Conservation (phyloP, 2,113 vertebrate species). For the Brachypteracias leptosomus region DNA sequence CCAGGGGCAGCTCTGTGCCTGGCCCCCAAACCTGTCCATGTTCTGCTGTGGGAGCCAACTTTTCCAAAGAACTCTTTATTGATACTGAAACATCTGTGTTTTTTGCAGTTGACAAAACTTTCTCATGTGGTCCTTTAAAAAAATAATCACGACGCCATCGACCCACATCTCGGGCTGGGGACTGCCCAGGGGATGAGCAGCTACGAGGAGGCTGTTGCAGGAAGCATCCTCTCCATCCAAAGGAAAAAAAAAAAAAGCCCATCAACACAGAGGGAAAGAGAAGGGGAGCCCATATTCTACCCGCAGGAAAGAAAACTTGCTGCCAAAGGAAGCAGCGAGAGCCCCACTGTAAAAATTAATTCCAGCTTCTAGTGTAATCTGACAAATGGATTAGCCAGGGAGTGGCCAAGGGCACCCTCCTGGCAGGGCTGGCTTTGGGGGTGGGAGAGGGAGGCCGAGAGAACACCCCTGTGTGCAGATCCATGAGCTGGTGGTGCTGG, state of each 20-base stretch:
- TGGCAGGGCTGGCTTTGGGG: not conserved
- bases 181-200: not conserved
- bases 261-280: slow-evolving; percentile 5
- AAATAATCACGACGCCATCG: slow-evolving; percentile 22
- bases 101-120: slow-evolving; percentile 64
- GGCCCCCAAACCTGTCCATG: accelerated
- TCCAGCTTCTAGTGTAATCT: slow-evolving; percentile 51
- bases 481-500: not conserved
- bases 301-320: not conserved
- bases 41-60: not conserved
- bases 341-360: slow-evolving; percentile 16
- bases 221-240: not conserved
- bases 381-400: not conserved
- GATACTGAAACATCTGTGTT: slow-evolving; percentile 57
- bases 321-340: not conserved
- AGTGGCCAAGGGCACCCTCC: not conserved
- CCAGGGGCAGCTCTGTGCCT: accelerated
- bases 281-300: slow-evolving; percentile 4
- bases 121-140: slow-evolving; percentile 74
- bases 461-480: accelerated
- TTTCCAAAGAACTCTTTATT: slow-evolving; percentile 79
- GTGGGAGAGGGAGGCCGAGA: not conserved
- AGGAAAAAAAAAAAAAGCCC: not conserved
- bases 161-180: not conserved
- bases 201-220: not conserved